These are phyloP conservation scores for Drosophila bifasciata DNA, from an alignment of 1,140 invertebrate species.

Conservation along the genomic window DNA sequence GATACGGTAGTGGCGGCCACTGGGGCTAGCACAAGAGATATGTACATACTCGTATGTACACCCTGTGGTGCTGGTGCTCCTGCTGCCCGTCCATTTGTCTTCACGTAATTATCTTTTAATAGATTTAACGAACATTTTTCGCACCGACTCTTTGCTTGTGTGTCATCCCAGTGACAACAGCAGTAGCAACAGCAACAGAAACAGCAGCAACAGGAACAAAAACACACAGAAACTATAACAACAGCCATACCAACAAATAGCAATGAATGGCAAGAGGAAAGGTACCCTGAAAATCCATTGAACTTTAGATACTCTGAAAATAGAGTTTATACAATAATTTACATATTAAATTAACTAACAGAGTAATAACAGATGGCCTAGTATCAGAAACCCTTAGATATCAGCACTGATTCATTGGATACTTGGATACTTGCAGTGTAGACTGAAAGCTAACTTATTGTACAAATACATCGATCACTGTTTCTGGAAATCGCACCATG, in stretches of 20 bases:
- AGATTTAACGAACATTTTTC: slow-evolving; percentile 82
- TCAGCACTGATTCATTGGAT: too few relatives aligned
- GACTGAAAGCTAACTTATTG: too few relatives aligned
- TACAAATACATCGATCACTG: too few relatives aligned
- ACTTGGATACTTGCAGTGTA: too few relatives aligned
- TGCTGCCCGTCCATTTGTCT: slow-evolving; percentile 68
- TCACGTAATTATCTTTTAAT: slow-evolving; percentile 83
- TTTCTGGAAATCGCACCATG: too few relatives aligned
- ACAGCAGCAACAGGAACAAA: slow-evolving; percentile 34
- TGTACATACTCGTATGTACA: background rate
- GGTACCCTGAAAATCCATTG: background rate
- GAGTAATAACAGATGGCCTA: too few relatives aligned
- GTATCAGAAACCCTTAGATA: too few relatives aligned
- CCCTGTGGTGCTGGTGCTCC: background rate
- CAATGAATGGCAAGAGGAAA: slow-evolving; percentile 36
- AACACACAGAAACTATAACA: slow-evolving; percentile 31
- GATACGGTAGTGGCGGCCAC: slow-evolving; percentile 19
- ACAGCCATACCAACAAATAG: slow-evolving; percentile 34
- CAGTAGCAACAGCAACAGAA: slow-evolving; percentile 34
- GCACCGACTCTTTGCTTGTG: slow-evolving; percentile 68
- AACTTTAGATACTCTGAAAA: slow-evolving; percentile 7
- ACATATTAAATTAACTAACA: too few relatives aligned
- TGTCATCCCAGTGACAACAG: slow-evolving; percentile 49
- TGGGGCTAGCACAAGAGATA: slow-evolving; percentile 24
- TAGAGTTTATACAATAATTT: too few relatives aligned